phyloP scores from a whole-genome alignment of 2,113 vertebrate genomes.

The Trochalopteron elliotii region DNA sequence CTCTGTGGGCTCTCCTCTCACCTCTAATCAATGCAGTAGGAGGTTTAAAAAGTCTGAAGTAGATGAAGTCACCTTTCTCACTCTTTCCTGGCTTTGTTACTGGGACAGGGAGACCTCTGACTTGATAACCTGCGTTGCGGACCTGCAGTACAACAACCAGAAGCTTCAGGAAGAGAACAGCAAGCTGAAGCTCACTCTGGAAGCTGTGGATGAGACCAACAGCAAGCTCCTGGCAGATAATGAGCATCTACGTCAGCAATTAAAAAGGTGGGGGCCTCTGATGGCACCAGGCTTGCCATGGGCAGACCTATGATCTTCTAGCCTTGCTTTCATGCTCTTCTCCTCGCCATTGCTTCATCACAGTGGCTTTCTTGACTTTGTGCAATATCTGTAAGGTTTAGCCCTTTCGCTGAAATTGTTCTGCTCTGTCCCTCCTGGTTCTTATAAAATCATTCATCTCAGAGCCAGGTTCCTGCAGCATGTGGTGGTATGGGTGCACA shows the following conservation, averaged over 20 bases:
- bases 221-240: constrained; percentile 81
- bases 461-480: not conserved
- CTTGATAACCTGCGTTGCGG: constrained; percentile 82
- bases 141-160: constrained; percentile 86
- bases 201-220: constrained; percentile 84
- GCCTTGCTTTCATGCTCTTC: not conserved
- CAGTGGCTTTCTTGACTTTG: not conserved
- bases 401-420: not conserved
- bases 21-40: not conserved
- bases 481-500: not conserved
- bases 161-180: constrained; percentile 86
- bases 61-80: not conserved
- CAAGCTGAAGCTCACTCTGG: constrained; percentile 80
- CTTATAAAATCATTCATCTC: not conserved
- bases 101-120: constrained; percentile 84
- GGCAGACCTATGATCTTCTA: not conserved
- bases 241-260: constrained; percentile 71
- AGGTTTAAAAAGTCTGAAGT: not conserved
- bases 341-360: not conserved
- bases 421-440: not conserved
- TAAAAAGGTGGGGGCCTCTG: constrained; percentile 73
- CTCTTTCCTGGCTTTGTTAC: not conserved
- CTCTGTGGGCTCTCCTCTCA: not conserved
- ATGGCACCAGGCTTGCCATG: not conserved
- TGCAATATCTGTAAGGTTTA: not conserved